These are phyloP conservation scores for Hiodon alosoides DNA, from an alignment of 2,113 vertebrate species.

Conservation along the genomic window DNA sequence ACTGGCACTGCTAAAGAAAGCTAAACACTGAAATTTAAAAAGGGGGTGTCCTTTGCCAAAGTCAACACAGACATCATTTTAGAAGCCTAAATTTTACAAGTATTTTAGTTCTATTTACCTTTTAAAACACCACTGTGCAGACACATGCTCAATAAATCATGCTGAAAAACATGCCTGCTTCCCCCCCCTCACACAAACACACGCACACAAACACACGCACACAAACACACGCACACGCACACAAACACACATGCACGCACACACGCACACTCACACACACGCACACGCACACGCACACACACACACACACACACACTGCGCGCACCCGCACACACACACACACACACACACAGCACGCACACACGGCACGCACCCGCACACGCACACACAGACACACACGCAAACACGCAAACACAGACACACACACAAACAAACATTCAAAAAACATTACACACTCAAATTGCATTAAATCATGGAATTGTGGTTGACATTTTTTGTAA, in stretches of 20 bases:
- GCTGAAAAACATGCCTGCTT: slow-evolving; percentile 14
- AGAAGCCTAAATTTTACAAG: slow-evolving; percentile 16
- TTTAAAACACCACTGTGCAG: slow-evolving; percentile 2
- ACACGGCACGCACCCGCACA: too few species aligned
- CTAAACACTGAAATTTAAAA: slow-evolving; percentile 17
- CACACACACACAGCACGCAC: slow-evolving; percentile 21
- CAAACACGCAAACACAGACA: slow-evolving; percentile 23
- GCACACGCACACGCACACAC: slow-evolving; percentile 15
- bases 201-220: slow-evolving; percentile 19
- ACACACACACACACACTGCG: background rate
- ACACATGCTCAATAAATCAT: slow-evolving; percentile 19
- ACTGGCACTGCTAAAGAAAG: slow-evolving; percentile 3
- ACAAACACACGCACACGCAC: slow-evolving; percentile 12
- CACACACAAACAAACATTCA: slow-evolving; percentile 13
- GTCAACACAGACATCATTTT: slow-evolving; percentile 14
- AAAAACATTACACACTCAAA: slow-evolving; percentile 29
- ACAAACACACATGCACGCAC: slow-evolving; percentile 21
- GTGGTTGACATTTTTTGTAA: slow-evolving; percentile 48
- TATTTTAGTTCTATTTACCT: slow-evolving; percentile 3
- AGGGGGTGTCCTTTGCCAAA: slow-evolving; percentile 18
- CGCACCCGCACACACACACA: slow-evolving; percentile 17
- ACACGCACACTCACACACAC: slow-evolving; percentile 16
- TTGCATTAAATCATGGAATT: slow-evolving; percentile 56
- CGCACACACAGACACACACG: slow-evolving; percentile 10
- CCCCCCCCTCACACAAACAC: background rate